Conservation (phyloP, 2,888 invertebrate genomes). For the Labia minor region DNA sequence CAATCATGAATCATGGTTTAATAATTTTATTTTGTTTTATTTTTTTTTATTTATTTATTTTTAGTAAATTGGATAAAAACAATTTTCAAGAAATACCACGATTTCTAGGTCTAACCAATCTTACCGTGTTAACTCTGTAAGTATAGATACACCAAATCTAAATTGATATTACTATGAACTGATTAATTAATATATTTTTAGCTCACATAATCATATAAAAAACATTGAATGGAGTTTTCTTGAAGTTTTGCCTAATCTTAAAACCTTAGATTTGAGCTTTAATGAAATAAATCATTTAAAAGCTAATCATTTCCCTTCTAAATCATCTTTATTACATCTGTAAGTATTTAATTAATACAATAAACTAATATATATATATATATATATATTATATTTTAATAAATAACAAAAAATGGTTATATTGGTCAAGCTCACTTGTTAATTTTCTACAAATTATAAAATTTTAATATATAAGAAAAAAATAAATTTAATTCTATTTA, state of each 20-base stretch:
- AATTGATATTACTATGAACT: background rate
- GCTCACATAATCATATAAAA: slow-evolving; percentile 42
- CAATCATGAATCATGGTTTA: slow-evolving; percentile 39
- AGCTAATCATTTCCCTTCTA: slow-evolving; percentile 47
- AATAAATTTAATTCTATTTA: too few species aligned
- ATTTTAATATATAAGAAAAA: too few species aligned
- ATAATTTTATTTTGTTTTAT: slow-evolving; percentile 31
- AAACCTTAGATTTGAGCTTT: slow-evolving; percentile 50
- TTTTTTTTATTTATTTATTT: slow-evolving; percentile 22
- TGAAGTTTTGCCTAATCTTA: slow-evolving; percentile 42
- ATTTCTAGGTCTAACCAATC: slow-evolving; percentile 33
- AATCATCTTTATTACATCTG: slow-evolving; percentile 42
- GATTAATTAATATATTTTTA: slow-evolving; percentile 30
- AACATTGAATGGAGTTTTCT: slow-evolving; percentile 40
- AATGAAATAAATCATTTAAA: slow-evolving; percentile 50
- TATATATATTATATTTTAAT: too few species aligned
- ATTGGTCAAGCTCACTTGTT: too few species aligned
- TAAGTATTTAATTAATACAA: too few species aligned
- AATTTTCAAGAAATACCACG: slow-evolving; percentile 44
- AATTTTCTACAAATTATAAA: too few species aligned
- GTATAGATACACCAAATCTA: slow-evolving; percentile 31
- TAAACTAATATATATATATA: too few species aligned
- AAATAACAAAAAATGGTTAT: too few species aligned
- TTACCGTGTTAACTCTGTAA: slow-evolving; percentile 42
- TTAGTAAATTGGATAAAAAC: slow-evolving; percentile 47